Percentiles rank a stretch among this genome's conserved stretches.
phyloP scores from a whole-genome alignment of 1,140 invertebrate genomes.

The Cotesia typhae region DNA sequence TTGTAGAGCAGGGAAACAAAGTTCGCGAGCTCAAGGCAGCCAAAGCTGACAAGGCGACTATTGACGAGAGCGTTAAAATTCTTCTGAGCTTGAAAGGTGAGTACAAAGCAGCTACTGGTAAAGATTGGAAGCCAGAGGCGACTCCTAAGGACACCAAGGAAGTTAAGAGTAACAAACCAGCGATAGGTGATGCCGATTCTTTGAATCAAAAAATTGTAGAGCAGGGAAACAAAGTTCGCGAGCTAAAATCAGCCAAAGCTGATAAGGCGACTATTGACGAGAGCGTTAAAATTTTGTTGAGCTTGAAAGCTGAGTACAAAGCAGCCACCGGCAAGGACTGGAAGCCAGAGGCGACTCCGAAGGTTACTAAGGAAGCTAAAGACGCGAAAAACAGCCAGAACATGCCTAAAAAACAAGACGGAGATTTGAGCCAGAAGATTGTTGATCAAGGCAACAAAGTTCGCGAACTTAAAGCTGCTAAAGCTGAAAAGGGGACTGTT shows the following conservation, averaged over 20 bases:
- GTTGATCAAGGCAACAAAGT: conserved; percentile 49
- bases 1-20: conserved; percentile 47
- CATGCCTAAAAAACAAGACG: conserved; percentile 1
- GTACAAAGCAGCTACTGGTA: conserved; percentile 79
- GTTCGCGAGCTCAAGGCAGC: conserved; percentile 62
- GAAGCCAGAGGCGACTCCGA: neutral
- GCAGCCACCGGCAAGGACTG: conserved; percentile 68
- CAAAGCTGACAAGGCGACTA: conserved; percentile 57
- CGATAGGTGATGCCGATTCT: neutral
- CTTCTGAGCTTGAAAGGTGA: conserved; percentile 80
- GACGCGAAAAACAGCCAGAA: neutral
- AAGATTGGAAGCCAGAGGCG: conserved; percentile 52
- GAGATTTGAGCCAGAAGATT: conserved; percentile 42
- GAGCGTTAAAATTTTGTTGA: conserved; percentile 68
- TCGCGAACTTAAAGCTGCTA: conserved; percentile 63
- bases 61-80: conserved; percentile 49
- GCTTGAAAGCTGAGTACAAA: conserved; percentile 85
- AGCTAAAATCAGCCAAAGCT: conserved; percentile 66
- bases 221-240: conserved; percentile 50
- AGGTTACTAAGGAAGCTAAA: neutral
- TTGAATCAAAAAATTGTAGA: conserved; percentile 43
- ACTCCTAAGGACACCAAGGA: conserved; percentile 61
- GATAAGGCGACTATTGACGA: conserved; percentile 48
- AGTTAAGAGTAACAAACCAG: neutral
- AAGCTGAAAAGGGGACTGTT: conserved; percentile 55